Evolutionary conservation across 2,113 vertebrate species (phyloP).

Genomic region (Cinclus mexicanus): DNA sequence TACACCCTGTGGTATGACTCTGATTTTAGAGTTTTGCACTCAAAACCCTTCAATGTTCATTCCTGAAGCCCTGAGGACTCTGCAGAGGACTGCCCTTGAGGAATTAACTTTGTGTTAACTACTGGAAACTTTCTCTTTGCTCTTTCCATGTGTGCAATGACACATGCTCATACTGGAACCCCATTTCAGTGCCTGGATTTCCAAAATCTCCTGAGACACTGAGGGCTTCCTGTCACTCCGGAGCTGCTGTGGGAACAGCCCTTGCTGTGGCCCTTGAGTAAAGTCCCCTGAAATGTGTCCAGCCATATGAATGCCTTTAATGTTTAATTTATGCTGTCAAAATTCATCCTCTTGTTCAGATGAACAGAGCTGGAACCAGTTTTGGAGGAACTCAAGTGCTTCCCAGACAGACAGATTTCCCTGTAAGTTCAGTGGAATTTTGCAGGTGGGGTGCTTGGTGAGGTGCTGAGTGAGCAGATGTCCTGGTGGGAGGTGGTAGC

Average conservation of each 20-base stretch:
- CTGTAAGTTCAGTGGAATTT: neutral
- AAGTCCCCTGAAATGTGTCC: neutral
- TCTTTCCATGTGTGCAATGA: neutral
- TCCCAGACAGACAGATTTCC: neutral
- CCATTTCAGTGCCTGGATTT: neutral
- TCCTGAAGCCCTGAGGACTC: neutral
- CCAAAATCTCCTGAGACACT: neutral
- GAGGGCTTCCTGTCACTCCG: accelerated
- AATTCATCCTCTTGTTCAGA: neutral
- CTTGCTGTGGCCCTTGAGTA: neutral
- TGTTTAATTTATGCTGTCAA: neutral
- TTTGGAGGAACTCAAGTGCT: neutral
- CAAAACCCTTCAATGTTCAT: neutral
- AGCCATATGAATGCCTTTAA: neutral
- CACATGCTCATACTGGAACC: accelerated
- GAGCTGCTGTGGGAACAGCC: neutral
- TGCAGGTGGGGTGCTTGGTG: neutral
- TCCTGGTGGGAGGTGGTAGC: neutral
- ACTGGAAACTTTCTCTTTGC: neutral
- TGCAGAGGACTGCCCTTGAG: neutral
- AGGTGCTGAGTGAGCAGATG: neutral
- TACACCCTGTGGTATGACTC: neutral
- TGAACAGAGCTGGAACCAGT: neutral
- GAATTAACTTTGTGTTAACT: neutral
- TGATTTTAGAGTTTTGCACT: neutral